Percentiles rank a stretch among this genome's conserved stretches.
Conservation (phyloP, 2,113 vertebrate species). For the Osmerus eperlanus region DNA sequence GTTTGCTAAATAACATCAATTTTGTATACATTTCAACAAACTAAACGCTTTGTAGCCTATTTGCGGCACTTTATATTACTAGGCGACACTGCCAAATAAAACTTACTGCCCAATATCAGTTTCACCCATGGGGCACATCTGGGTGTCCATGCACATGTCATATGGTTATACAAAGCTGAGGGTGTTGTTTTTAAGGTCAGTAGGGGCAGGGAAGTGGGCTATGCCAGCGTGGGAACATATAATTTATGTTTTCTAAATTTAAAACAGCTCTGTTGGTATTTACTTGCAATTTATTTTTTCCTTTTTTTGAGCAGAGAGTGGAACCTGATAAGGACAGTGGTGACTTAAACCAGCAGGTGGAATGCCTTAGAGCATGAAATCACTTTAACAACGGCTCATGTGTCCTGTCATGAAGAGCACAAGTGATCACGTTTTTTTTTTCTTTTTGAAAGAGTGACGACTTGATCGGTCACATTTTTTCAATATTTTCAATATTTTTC, state of each 20-base stretch:
- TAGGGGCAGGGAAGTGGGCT: not conserved
- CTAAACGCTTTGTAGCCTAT: too few relatives aligned
- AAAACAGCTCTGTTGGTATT: constrained; percentile 25
- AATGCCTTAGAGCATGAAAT: constrained; percentile 40
- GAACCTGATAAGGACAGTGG: constrained; percentile 63
- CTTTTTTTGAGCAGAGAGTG: constrained; percentile 49
- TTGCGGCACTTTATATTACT: too few relatives aligned
- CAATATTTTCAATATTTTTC: not conserved
- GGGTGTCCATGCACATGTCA: too few relatives aligned
- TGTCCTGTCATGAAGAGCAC: not conserved
- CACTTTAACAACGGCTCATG: constrained; percentile 19
- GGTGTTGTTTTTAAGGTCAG: too few relatives aligned
- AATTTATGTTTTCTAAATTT: constrained; percentile 36
- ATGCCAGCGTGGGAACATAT: constrained; percentile 1
- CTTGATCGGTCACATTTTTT: not conserved
- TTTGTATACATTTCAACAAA: too few relatives aligned
- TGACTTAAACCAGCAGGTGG: constrained; percentile 23
- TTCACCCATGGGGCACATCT: not conserved
- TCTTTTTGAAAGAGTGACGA: not conserved
- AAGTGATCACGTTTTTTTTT: not conserved
- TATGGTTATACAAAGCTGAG: not conserved
- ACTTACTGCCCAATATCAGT: not conserved
- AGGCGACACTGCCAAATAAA: too few relatives aligned
- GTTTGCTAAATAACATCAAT: too few relatives aligned
- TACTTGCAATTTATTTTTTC: constrained; percentile 24